Evolutionary conservation across 1,140 invertebrate species (phyloP).

Genomic region (Aethina tumida): DNA sequence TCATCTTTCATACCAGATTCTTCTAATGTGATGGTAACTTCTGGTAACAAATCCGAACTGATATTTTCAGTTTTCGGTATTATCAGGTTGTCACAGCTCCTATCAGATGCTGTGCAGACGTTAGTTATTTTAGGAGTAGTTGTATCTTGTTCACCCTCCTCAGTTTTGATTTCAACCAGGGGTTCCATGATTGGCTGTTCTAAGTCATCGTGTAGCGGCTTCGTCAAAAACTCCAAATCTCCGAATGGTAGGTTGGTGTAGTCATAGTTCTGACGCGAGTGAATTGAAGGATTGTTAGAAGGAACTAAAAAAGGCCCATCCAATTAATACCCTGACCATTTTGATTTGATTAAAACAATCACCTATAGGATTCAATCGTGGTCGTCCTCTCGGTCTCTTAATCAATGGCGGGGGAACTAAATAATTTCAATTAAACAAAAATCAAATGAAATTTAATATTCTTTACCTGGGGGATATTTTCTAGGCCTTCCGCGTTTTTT

Average conservation of each 20-base stretch:
- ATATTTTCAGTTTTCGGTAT: no score
- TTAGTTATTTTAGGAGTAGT: no score
- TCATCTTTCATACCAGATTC: no score
- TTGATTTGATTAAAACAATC: no score
- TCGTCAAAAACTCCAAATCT: slow-evolving; percentile 45
- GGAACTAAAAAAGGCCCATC: no score
- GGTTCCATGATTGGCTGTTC: slow-evolving; percentile 24
- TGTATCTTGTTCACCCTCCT: no score
- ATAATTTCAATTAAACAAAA: slow-evolving; percentile 12
- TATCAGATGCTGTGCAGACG: no score
- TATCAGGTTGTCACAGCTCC: no score
- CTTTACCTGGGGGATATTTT: slow-evolving; percentile 19
- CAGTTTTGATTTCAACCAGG: slow-evolving; percentile 27
- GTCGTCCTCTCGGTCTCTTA: slow-evolving; percentile 21
- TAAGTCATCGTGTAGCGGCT: slow-evolving; percentile 11
- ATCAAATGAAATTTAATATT: slow-evolving; percentile 1
- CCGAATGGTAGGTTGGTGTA: slow-evolving; percentile 45
- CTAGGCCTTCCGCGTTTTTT: slow-evolving; percentile 22
- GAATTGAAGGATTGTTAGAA: background rate
- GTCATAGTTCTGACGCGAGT: slow-evolving; percentile 39
- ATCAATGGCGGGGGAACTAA: slow-evolving; percentile 13
- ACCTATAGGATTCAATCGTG: slow-evolving; percentile 14
- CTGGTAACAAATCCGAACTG: no score
- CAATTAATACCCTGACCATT: no score
- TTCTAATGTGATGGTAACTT: no score